A percentile compares a stretch with the other conserved stretches of the same genome.
Evolutionary conservation across 2,888 invertebrate species (phyloP).

Genomic region (Girardia tigrina): DNA sequence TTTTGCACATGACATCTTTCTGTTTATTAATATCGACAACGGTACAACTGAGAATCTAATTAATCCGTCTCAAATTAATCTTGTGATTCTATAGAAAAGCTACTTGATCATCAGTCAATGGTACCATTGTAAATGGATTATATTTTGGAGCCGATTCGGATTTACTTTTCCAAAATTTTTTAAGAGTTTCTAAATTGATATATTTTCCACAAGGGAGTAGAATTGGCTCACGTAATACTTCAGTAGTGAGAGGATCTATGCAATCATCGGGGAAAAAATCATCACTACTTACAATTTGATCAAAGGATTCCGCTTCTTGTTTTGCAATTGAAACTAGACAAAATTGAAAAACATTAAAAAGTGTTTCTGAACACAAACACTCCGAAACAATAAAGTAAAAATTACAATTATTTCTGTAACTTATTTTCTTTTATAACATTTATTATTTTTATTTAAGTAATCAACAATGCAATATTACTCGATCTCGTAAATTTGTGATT

Average conservation of each 20-base stretch:
- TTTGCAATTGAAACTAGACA: too few relatives aligned
- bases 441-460: too few relatives aligned
- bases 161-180: slow-evolving; percentile 1
- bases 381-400: too few relatives aligned
- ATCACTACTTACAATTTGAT: too few relatives aligned
- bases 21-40: background rate
- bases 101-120: background rate
- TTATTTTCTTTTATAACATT: too few relatives aligned
- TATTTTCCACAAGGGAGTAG: slow-evolving; percentile 15
- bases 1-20: background rate
- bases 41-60: background rate
- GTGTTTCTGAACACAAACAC: too few relatives aligned
- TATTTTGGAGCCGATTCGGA: background rate
- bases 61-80: too few relatives aligned
- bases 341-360: too few relatives aligned
- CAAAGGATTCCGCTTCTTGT: too few relatives aligned
- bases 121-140: slow-evolving; percentile 1
- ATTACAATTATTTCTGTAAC: too few relatives aligned
- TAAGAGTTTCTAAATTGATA: background rate
- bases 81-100: background rate
- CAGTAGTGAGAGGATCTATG: background rate
- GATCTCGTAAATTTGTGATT: too few relatives aligned
- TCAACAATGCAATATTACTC: too few relatives aligned
- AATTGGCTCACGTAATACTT: background rate
- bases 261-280: background rate